Base-by-base conservation (phyloP, 2,888 invertebrate genomes). In the Cordilura impudica region DNA sequence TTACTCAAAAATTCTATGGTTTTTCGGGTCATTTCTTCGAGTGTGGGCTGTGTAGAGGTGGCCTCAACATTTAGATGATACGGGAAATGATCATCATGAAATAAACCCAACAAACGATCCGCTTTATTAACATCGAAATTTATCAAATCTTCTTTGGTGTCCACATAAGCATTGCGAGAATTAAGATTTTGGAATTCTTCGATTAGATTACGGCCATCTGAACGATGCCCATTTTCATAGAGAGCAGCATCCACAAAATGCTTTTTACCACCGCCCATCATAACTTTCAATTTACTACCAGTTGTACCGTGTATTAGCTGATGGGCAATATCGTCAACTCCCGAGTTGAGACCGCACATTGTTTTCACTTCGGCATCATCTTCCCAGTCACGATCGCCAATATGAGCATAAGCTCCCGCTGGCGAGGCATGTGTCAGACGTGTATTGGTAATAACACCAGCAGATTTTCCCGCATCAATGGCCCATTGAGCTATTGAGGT, bases 391-490 rank as follows among this genome's bases (percentile, higher is more conserved):
- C 95, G 90, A 74, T 93, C 91, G 0, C 94, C 92, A 0, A 92
- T 91, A 80, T 93, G 92, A 0, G 93, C 92, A 84, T 92, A 93
- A 83, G 91, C 88, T 0, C 92, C 93, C 0, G 94, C 93, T 0
- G 96, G 95, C 1, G 95, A 94, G 0, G 96, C 96, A 86, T 96
- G 95, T 0, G 96, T 96, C 0, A 96, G 92, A 7, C 94, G 90
- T 0, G 95, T 94, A 0, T 95, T 95, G 0, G 96, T 96, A 1
- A 96, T 95, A 5, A 94, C 82, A 0, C 94, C 94, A 83, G 91
- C 81, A 0, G 90, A 89, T 85, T 93, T 94, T 0, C 92, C 92
- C 8, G 91, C 91, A 1, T 78, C 76, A 84, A 95, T 91, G 0
- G 95, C 94, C 93, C 94, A 93, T 26, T 92, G 90, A 0, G 93